These are phyloP conservation scores for Zaprionus ornatus DNA, from an alignment of 1,140 invertebrate genomes.

Conservation along the genomic window DNA sequence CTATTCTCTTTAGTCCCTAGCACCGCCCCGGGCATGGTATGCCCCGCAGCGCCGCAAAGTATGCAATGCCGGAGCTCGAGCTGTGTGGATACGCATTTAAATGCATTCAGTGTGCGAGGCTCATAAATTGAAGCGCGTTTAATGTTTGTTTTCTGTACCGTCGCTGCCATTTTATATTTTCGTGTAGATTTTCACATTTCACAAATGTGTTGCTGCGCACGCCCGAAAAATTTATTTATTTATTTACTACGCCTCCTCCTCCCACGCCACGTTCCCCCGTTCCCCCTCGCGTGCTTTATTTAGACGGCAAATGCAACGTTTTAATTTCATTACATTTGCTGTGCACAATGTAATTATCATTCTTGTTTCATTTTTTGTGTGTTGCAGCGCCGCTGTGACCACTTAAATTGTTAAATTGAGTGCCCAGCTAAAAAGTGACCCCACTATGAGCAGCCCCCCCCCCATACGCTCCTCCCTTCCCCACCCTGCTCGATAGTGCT, in stretches of 20 bases:
- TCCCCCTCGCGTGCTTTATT: conserved; percentile 4
- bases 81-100: conserved; percentile 57
- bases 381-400: conserved; percentile 3
- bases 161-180: conserved; percentile 54
- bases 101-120: conserved; percentile 69
- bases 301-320: conserved; percentile 66
- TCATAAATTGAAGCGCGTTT: conserved; percentile 74
- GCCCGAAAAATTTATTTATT: conserved; percentile 58
- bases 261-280: too few relatives aligned
- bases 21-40: not conserved
- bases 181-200: conserved; percentile 63
- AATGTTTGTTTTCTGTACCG: conserved; percentile 68
- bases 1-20: too few relatives aligned
- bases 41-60: conserved; percentile 27
- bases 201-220: conserved; percentile 49
- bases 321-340: conserved; percentile 72
- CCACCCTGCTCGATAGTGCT: not conserved
- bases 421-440: conserved; percentile 16
- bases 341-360: conserved; percentile 60
- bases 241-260: conserved; percentile 49
- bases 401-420: conserved; percentile 54
- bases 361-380: conserved; percentile 15
- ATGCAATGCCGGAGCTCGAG: conserved; percentile 29
- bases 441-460: not conserved
- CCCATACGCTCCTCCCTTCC: not conserved